A percentile compares a stretch with the other conserved stretches of the same genome.
Evolutionary conservation across 2,113 vertebrate genomes (phyloP).

Genomic region (Porphyrio hochstetteri): DNA sequence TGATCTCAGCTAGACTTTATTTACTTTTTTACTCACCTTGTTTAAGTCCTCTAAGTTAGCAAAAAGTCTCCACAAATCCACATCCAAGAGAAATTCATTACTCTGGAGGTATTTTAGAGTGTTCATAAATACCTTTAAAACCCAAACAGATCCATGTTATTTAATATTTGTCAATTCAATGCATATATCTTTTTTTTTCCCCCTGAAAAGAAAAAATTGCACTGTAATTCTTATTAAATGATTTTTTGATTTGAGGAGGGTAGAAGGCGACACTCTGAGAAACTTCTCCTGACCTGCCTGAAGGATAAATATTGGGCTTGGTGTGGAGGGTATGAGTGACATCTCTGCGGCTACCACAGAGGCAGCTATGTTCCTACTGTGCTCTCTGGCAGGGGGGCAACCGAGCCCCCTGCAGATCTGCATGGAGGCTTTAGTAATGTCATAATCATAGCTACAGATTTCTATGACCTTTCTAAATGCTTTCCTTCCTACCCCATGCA

Average conservation of each 20-base stretch:
- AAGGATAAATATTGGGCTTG: background rate
- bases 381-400: background rate
- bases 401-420: background rate
- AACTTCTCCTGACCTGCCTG: background rate
- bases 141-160: constrained; percentile 1
- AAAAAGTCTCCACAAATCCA: constrained; percentile 86
- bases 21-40: constrained; percentile 77
- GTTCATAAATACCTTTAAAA: constrained; percentile 84
- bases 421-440: background rate
- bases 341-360: background rate
- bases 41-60: constrained; percentile 89
- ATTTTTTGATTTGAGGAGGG: background rate
- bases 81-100: constrained; percentile 82
- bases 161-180: background rate
- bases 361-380: background rate
- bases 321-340: background rate
- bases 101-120: constrained; percentile 82
- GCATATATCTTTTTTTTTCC: fast-evolving
- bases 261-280: background rate
- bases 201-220: background rate
- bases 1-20: background rate
- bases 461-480: background rate
- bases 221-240: background rate
- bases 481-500: background rate
- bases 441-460: background rate